Conservation (phyloP, 2,888 invertebrate species). For the Euzophera pinguis region DNA sequence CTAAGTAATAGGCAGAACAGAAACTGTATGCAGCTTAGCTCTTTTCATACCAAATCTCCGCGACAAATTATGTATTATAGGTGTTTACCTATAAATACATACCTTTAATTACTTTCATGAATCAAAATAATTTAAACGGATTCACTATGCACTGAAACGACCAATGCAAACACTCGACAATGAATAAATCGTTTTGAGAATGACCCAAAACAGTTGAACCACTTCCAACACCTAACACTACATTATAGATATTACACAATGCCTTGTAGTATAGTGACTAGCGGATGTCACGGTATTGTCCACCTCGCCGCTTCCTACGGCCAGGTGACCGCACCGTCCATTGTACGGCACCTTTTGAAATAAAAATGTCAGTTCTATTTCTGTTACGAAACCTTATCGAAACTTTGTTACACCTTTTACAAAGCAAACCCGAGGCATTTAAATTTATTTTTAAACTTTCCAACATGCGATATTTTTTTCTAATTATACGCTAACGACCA, state of each 20-base stretch:
- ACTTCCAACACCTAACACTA: not conserved
- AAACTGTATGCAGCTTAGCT: too few relatives aligned
- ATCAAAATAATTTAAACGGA: too few relatives aligned
- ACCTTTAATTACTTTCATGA: too few relatives aligned
- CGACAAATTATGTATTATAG: too few relatives aligned
- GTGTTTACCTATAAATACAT: too few relatives aligned
- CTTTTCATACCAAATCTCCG: too few relatives aligned
- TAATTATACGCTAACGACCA: not conserved
- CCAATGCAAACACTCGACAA: too few relatives aligned
- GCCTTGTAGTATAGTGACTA: not conserved
- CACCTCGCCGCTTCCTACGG: constrained; percentile 2
- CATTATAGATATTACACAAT: not conserved
- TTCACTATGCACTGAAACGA: too few relatives aligned
- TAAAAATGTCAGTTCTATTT: constrained; percentile 6
- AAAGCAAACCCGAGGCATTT: not conserved
- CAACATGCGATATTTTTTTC: not conserved
- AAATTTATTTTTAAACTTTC: not conserved
- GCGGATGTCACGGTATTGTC: constrained; percentile 7
- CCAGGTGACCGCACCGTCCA: constrained; percentile 5
- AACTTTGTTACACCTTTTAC: not conserved
- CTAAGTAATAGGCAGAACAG: too few relatives aligned
- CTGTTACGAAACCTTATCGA: constrained; percentile 4
- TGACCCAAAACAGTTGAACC: not conserved
- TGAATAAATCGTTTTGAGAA: too few relatives aligned
- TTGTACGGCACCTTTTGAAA: constrained; percentile 9